A percentile compares a stretch with the other conserved stretches of the same genome.
phyloP scores from a whole-genome alignment of 2,113 vertebrate species.

The Alouatta palliata region DNA sequence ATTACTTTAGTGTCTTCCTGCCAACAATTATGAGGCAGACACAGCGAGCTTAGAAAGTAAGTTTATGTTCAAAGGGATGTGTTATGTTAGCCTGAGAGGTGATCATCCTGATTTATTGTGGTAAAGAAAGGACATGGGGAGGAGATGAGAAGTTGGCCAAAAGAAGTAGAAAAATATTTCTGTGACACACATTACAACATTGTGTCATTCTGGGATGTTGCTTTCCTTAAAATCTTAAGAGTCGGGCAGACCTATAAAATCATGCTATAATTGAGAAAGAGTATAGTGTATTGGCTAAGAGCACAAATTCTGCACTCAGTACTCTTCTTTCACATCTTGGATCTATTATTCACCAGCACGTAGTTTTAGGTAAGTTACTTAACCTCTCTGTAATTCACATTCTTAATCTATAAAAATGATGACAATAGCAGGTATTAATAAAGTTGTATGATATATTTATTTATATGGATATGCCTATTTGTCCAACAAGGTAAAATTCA shows the following conservation, averaged over 20 bases:
- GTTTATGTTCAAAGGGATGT: not conserved
- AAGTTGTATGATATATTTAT: not conserved
- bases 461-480: not conserved
- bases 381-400: not conserved
- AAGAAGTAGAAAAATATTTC: not conserved
- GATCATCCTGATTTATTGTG: not conserved
- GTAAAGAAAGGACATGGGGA: not conserved
- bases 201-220: not conserved
- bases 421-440: not conserved
- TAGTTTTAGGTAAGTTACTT: not conserved
- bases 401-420: not conserved
- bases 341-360: not conserved
- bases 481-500: not conserved
- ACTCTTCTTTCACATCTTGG: not conserved
- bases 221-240: not conserved
- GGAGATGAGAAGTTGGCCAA: not conserved
- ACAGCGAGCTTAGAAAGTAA: not conserved
- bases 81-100: not conserved
- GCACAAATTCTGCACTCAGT: not conserved
- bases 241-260: not conserved
- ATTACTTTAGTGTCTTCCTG: not conserved
- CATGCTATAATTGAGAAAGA: not conserved
- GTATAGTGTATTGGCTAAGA: not conserved
- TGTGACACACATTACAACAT: not conserved
- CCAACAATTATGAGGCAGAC: not conserved